phyloP scores from a whole-genome alignment of 2,888 invertebrate species.

The Cosmopolites sordidus region DNA sequence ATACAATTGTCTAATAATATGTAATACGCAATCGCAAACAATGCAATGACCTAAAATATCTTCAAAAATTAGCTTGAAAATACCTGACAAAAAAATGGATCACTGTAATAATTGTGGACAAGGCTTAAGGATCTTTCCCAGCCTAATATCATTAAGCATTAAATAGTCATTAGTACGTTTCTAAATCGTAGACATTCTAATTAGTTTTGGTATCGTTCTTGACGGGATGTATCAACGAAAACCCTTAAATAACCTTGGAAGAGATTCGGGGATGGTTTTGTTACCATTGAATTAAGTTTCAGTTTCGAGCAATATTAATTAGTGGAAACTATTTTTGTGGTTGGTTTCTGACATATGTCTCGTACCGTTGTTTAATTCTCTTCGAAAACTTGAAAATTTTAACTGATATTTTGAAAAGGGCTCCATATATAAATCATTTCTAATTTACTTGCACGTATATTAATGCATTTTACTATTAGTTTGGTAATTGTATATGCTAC shows the following conservation, averaged over 20 bases:
- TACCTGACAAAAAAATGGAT: too few relatives aligned
- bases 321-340: slow-evolving; percentile 3
- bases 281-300: slow-evolving; percentile 1
- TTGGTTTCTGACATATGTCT: not conserved
- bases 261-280: slow-evolving; percentile 8
- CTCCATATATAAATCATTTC: not conserved
- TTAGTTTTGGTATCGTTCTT: slow-evolving; percentile 23
- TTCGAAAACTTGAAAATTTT: not conserved
- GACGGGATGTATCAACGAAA: slow-evolving; percentile 17
- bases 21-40: too few relatives aligned
- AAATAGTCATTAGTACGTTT: slow-evolving; percentile 23
- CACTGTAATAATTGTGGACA: too few relatives aligned
- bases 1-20: too few relatives aligned
- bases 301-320: slow-evolving; percentile 4
- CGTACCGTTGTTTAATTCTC: not conserved
- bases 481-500: not conserved
- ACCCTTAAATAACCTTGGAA: slow-evolving; percentile 11
- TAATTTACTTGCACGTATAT: not conserved
- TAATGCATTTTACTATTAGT: slow-evolving; percentile 1
- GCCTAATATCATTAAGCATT: slow-evolving; percentile 21
- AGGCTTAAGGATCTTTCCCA: too few relatives aligned
- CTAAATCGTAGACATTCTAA: slow-evolving; percentile 24
- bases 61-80: too few relatives aligned
- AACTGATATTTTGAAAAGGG: not conserved
- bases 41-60: too few relatives aligned